A percentile compares a stretch with the other conserved stretches of the same genome.
These are phyloP conservation scores for Piscicola geometra DNA, from an alignment of 2,888 invertebrate genomes.

Conservation along the genomic window DNA sequence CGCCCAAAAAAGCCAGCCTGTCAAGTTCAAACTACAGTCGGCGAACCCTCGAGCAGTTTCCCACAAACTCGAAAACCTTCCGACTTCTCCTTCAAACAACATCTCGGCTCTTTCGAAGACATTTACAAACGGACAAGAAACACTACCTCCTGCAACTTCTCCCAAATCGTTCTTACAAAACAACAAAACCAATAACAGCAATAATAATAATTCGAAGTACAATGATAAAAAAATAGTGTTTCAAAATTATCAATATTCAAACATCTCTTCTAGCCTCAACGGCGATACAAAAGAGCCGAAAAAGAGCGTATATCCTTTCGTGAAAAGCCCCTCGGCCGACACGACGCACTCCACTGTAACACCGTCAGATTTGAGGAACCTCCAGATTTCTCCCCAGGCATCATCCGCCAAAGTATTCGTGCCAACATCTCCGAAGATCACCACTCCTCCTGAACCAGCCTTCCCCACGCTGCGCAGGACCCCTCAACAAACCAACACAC, in stretches of 20 bases:
- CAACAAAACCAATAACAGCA: not conserved
- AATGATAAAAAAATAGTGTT: not conserved
- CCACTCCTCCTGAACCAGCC: constrained; percentile 1
- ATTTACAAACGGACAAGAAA: not conserved
- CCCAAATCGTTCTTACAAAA: not conserved
- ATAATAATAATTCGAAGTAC: not conserved
- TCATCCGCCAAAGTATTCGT: not conserved
- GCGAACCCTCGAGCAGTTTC: too few species aligned
- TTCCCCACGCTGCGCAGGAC: constrained; percentile 19
- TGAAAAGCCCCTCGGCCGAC: not conserved
- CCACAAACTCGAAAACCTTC: not conserved
- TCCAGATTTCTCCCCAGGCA: not conserved
- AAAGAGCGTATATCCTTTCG: not conserved
- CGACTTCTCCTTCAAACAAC: not conserved
- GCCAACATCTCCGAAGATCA: not conserved
- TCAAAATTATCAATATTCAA: not conserved
- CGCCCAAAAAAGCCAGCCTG: too few species aligned
- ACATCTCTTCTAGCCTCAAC: not conserved
- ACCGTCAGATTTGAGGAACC: too few species aligned
- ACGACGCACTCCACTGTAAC: not conserved
- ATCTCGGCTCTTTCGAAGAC: not conserved
- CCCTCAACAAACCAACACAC: constrained; percentile 1
- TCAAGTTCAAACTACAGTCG: too few species aligned
- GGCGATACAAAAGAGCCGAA: not conserved
- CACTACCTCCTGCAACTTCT: not conserved